Conservation (phyloP, 1,140 invertebrate species). For the Cardiocondyla obscurior region DNA sequence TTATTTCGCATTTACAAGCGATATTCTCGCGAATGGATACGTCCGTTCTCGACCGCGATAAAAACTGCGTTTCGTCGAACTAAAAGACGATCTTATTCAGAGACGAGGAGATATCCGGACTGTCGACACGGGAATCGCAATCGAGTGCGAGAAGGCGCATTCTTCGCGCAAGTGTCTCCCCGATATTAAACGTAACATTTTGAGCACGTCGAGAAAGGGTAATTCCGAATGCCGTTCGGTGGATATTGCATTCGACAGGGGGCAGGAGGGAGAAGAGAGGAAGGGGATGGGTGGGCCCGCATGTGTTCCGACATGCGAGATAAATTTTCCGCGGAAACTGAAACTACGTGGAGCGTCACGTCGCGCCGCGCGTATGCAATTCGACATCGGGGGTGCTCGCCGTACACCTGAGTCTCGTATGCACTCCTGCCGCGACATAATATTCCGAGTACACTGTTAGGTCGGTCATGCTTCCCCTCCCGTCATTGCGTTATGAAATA, state of each 20-base stretch:
- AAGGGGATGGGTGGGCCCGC: neutral
- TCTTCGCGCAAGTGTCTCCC: neutral
- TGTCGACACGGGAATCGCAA: neutral
- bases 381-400: neutral
- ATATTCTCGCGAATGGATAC: neutral
- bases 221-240: constrained; percentile 26
- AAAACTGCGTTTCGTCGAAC: neutral
- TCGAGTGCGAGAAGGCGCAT: neutral
- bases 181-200: constrained; percentile 48
- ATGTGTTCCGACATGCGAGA: neutral
- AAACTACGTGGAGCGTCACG: neutral
- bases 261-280: neutral
- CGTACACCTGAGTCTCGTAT: neutral
- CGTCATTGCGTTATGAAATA: neutral
- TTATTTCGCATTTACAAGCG: neutral
- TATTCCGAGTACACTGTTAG: neutral
- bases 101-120: neutral
- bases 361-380: neutral
- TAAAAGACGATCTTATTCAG: neutral
- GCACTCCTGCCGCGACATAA: constrained; percentile 8
- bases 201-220: neutral
- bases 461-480: neutral
- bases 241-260: constrained; percentile 40
- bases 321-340: constrained; percentile 36
- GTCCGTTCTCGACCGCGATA: neutral